Conservation (phyloP, 2,797 vertebrate genomes). For the Urosaurus nigricauda region DNA sequence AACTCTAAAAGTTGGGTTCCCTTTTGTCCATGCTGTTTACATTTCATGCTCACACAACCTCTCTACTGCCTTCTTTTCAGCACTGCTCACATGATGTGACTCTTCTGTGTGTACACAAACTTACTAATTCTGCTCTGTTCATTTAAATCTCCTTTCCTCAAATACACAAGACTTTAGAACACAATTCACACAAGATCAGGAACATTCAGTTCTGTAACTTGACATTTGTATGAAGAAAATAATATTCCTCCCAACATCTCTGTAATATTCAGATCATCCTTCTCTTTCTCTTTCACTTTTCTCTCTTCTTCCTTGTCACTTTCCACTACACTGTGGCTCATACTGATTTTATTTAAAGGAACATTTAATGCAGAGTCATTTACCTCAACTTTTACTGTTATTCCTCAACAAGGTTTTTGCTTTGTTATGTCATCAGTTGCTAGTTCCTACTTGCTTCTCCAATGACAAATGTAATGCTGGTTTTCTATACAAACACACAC, state of each 20-base stretch:
- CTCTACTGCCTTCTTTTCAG: not conserved
- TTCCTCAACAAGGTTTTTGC: conserved; percentile 43
- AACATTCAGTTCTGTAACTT: conserved; percentile 73
- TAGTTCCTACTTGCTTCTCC: not conserved
- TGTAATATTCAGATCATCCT: conserved; percentile 70
- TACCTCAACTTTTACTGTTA: conserved; percentile 37
- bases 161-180: conserved; percentile 57
- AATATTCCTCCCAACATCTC: conserved; percentile 64
- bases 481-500: not conserved
- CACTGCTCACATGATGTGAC: not conserved
- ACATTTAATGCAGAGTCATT: conserved; percentile 54
- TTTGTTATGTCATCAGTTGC: conserved; percentile 21
- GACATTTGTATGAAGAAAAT: conserved; percentile 73
- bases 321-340: conserved; percentile 58
- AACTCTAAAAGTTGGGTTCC: fast-evolving
- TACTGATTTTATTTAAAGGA: conserved; percentile 67
- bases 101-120: not conserved
- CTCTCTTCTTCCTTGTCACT: conserved; percentile 24
- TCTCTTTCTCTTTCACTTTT: conserved; percentile 12
- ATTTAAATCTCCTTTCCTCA: conserved; percentile 58
- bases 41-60: not conserved
- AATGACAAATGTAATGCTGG: not conserved
- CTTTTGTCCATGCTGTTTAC: not conserved
- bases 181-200: conserved; percentile 64
- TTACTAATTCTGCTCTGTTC: conserved; percentile 48